Evolutionary conservation across 1,140 invertebrate genomes (phyloP), one percentile per base, ranked within the genome.

Genomic region (Drosophila takahashii): DNA sequence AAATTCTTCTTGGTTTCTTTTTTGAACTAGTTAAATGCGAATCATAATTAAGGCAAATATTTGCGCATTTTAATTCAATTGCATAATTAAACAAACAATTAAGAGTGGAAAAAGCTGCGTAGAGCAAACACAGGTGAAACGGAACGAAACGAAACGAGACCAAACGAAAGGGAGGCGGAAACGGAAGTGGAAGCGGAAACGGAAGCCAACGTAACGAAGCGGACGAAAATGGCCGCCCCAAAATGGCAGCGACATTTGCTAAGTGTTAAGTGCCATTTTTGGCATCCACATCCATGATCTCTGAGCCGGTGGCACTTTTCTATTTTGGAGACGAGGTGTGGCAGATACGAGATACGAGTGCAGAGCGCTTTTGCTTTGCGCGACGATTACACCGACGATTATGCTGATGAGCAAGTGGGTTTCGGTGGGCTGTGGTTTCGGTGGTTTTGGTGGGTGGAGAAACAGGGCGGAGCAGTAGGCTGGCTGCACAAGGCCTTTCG

Each of bases 331-430:
- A 5, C 15, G 16, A 32, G 36, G 65, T 47, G 47, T 45, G n/a
- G 44, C 29, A 48, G 62, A 5, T 36, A 44, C 29, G 41, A n/a
- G 22, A 45, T 15, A 39, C n/a, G n/a, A n/a, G n/a, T n/a, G 13
- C n/a, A 56, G 45, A 9, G 41, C 39, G 50, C 52, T 60, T 3
- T 22, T 22, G 7, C 6, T 61, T 58, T 29, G 34, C 51, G 44
- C 67, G 22, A 57, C 71, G 71, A 76, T 76, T 76, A 76, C 72
- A 77, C 74, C 64, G 54, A 60, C 61, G 73, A 77, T 77, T 77
- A 77, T 77, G 74, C 53, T 77, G 73, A 77, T 77, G 74, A 76
- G 62, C 34, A 59, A 29, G 52, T 13, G 53, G 22, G 10, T 41
- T 13, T 10, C 10, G 44, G 29, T 0, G 9, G 44, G 18, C 2